A percentile compares a stretch with the other conserved stretches of the same genome.
Conservation (phyloP, 2,113 vertebrate genomes). For the Gallinago paraguaiae region DNA sequence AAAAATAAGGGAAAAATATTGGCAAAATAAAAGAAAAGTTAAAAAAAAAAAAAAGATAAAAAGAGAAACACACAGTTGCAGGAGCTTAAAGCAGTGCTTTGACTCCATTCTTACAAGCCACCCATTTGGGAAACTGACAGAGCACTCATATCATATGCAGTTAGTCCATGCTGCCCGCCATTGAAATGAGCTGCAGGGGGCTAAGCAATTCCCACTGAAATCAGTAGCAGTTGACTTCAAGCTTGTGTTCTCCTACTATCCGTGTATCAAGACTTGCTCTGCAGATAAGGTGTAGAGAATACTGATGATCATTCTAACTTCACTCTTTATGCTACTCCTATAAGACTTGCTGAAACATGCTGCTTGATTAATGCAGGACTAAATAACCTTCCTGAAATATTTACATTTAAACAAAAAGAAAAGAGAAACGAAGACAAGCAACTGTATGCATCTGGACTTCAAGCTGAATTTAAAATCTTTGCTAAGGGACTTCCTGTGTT, state of each 20-base stretch:
- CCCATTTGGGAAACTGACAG: not conserved
- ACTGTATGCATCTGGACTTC: not conserved
- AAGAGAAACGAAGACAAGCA: not conserved
- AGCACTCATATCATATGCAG: not conserved
- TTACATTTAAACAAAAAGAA: not conserved
- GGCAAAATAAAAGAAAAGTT: not conserved
- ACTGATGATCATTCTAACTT: not conserved
- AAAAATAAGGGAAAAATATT: not conserved
- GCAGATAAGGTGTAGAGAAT: not conserved
- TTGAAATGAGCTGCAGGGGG: not conserved
- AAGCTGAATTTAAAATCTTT: not conserved
- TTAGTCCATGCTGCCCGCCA: not conserved
- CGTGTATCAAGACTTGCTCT: not conserved
- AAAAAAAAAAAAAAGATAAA: not conserved
- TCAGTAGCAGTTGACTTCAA: not conserved
- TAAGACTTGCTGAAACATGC: not conserved
- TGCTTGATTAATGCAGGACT: not conserved
- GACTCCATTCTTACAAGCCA: not conserved
- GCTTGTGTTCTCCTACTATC: not conserved
- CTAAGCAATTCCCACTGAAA: not conserved
- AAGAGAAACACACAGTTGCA: not conserved
- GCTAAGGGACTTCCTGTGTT: not conserved
- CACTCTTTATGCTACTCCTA: not conserved
- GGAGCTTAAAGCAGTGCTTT: not conserved
- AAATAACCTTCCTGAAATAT: not conserved